phyloP scores from a whole-genome alignment of 2,797 vertebrate genomes.

The Phoebastria nigripes region DNA sequence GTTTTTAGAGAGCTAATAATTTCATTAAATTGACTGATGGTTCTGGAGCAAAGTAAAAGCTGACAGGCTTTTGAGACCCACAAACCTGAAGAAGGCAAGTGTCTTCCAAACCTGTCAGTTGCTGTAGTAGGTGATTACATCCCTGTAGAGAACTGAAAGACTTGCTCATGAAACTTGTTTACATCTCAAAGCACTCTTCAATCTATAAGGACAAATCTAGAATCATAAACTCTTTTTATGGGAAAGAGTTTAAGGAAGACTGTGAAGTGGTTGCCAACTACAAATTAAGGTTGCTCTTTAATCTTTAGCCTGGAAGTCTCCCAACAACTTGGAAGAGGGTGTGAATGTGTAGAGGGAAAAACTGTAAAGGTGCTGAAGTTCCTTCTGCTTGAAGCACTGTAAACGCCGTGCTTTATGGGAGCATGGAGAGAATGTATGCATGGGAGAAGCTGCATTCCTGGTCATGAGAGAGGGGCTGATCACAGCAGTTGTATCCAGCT shows the following conservation, averaged over 20 bases:
- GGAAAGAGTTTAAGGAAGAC: background rate
- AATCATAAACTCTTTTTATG: background rate
- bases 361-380: background rate
- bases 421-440: background rate
- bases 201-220: background rate
- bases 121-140: background rate
- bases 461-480: background rate
- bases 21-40: background rate
- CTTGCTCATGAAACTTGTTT: background rate
- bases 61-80: background rate
- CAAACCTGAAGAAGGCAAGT: background rate
- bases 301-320: background rate
- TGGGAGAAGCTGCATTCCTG: background rate
- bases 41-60: background rate
- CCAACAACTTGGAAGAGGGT: background rate
- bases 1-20: background rate
- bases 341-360: background rate
- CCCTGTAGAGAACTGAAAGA: background rate
- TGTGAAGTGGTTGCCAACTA: background rate
- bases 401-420: background rate
- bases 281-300: slow-evolving; percentile 30
- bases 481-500: background rate
- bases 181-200: background rate
- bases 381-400: background rate
- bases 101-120: background rate